Conservation (phyloP, 2,113 vertebrate genomes). For the Leptocoma aspasia region DNA sequence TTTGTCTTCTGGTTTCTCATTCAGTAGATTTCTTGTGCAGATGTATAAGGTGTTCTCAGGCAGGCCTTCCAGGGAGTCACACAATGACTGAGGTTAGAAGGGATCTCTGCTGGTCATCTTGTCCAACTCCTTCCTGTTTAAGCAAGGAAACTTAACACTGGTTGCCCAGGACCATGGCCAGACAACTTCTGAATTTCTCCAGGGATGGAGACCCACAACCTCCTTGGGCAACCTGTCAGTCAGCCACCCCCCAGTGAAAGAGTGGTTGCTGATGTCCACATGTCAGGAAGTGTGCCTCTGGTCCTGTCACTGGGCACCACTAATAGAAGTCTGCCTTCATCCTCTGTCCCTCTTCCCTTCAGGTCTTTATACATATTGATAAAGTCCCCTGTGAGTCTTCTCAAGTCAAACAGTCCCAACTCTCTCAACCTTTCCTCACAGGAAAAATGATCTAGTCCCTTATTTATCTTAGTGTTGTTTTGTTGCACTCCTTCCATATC, state of each 20-base stretch:
- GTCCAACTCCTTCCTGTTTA: background rate
- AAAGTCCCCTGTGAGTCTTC: background rate
- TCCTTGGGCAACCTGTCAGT: background rate
- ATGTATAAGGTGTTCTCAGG: background rate
- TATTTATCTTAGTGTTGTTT: background rate
- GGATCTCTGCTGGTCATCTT: background rate
- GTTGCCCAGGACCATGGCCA: background rate
- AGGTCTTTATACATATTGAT: background rate
- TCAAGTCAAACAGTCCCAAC: background rate
- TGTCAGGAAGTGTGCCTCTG: background rate
- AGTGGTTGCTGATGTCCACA: background rate
- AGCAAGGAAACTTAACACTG: background rate
- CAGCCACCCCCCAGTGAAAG: background rate
- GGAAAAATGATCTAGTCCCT: background rate
- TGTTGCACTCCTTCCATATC: background rate
- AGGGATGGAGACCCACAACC: background rate
- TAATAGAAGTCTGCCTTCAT: background rate
- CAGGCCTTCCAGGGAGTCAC: background rate
- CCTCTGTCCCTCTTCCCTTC: background rate
- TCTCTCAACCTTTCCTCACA: background rate
- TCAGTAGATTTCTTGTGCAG: background rate
- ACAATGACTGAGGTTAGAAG: background rate
- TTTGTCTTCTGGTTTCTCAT: background rate
- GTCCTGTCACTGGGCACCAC: background rate
- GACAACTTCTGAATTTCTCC: background rate